Conservation (phyloP, 2,113 vertebrate species). For the Corythornis cristatus region DNA sequence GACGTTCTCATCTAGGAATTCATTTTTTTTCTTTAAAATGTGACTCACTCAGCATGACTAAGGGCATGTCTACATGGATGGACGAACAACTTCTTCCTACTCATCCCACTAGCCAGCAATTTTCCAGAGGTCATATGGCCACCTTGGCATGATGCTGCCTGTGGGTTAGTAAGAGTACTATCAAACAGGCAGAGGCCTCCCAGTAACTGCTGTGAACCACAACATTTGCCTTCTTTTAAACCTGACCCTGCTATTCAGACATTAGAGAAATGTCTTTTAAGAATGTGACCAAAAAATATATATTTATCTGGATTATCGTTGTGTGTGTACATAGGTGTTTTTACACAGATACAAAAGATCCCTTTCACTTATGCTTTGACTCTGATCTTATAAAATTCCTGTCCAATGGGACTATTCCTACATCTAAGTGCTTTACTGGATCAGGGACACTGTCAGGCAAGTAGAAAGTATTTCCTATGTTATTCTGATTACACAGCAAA, state of each 20-base stretch:
- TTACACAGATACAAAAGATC: not conserved
- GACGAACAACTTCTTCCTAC: not conserved
- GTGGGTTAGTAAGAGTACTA: not conserved
- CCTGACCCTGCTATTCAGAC: not conserved
- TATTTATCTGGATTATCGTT: not conserved
- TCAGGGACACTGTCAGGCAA: not conserved
- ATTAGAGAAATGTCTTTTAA: not conserved
- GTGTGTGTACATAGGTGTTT: not conserved
- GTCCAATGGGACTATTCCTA: not conserved
- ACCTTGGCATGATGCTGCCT: not conserved
- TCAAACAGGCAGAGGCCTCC: not conserved
- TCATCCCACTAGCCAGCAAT: not conserved
- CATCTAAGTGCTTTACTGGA: slow-evolving; percentile 3
- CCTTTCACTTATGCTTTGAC: not conserved
- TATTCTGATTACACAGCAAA: slow-evolving; percentile 7
- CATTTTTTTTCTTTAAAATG: not conserved
- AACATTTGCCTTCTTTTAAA: not conserved
- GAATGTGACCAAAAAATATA: not conserved
- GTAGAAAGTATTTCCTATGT: not conserved
- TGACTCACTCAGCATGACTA: slow-evolving; percentile 60
- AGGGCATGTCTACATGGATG: slow-evolving; percentile 47
- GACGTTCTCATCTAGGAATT: slow-evolving; percentile 50
- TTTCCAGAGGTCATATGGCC: not conserved
- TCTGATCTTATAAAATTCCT: not conserved
- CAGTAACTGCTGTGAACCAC: not conserved